Base-by-base conservation (phyloP, 2,113 vertebrate genomes). In the Thermophis baileyi region DNA sequence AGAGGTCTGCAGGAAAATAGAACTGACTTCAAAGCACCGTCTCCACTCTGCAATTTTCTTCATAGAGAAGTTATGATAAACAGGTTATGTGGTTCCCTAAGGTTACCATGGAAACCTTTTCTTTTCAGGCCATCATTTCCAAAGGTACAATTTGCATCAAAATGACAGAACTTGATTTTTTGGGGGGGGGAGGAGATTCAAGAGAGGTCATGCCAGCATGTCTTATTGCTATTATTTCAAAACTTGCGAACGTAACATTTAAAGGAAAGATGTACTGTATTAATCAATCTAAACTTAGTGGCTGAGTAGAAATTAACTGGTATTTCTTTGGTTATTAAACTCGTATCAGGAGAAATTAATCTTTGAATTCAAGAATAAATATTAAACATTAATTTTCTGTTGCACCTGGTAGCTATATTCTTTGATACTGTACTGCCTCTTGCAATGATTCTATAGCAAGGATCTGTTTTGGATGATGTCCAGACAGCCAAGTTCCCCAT, bases 71-170 rank as follows among this genome's bases (percentile, higher is more conserved):
- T 97, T 98, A 96, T 97, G 97, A 98, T 97, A 98, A 98, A 98
- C 97, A 97, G 97, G 97, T 97, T 98, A 96, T 97, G 95, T 97
- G 96, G 92, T 97, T 98, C 96, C 95, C 95, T 93, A 96, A 95
- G 96, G 98, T 98, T 98, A 97, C 97, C 96, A 98, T 98, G 97
- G 98, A 97, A 98, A 98, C 97, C 89, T 95, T 97, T 98, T 97
- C 97, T 97, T 98, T 97, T 96, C 97, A 97, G 97, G 96, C 97
- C 97, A 98, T 98, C 95, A 97, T 96, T 97, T 97, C 97, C 97
- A 97, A 97, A 98, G 97, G 97, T 98, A 98, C 98, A 96, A 98
- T 98, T 97, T 98, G 97, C 97, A 98, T 98, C 98, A 97, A 97
- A 98, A 97, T 96, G 97, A 97, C 97, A 95, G 96, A 97, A 98